phyloP scores from a whole-genome alignment of 2,113 vertebrate genomes.

The Picathartes gymnocephalus region DNA sequence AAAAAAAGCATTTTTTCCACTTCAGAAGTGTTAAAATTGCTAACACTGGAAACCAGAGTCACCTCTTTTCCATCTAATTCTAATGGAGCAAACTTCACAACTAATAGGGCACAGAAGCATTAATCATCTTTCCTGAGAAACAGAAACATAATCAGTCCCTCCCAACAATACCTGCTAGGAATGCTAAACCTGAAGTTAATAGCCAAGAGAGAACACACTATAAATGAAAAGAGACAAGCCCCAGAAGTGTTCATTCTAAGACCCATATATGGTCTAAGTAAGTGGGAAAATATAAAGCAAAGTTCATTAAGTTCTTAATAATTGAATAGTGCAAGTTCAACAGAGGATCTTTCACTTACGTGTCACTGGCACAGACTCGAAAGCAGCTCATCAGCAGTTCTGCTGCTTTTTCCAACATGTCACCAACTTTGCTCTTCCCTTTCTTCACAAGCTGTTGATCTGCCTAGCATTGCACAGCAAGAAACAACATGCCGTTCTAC shows the following conservation, averaged over 20 bases:
- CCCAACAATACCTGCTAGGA: neutral
- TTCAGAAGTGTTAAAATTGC: neutral
- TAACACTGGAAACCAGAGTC: neutral
- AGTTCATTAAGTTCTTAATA: neutral
- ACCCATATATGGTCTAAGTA: neutral
- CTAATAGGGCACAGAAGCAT: neutral
- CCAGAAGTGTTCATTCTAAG: neutral
- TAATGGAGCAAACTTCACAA: neutral
- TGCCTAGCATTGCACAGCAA: slow-evolving; percentile 73
- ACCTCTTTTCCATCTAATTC: neutral
- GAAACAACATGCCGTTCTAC: neutral
- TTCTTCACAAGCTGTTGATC: slow-evolving; percentile 92
- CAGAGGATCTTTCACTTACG: slow-evolving; percentile 72
- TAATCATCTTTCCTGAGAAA: neutral
- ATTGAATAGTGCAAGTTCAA: neutral
- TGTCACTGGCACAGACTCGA: slow-evolving; percentile 95
- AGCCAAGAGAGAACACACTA: neutral
- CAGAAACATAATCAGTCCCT: neutral
- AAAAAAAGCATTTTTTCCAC: neutral
- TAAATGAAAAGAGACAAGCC: neutral
- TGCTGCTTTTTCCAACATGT: slow-evolving; percentile 96
- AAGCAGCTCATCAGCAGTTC: slow-evolving; percentile 97
- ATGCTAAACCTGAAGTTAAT: neutral
- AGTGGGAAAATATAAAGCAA: neutral
- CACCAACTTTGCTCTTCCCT: slow-evolving; percentile 86